A percentile compares a stretch with the other conserved stretches of the same genome.
Conservation (phyloP, 1,140 invertebrate species). For the Probaryconus sp. region DNA sequence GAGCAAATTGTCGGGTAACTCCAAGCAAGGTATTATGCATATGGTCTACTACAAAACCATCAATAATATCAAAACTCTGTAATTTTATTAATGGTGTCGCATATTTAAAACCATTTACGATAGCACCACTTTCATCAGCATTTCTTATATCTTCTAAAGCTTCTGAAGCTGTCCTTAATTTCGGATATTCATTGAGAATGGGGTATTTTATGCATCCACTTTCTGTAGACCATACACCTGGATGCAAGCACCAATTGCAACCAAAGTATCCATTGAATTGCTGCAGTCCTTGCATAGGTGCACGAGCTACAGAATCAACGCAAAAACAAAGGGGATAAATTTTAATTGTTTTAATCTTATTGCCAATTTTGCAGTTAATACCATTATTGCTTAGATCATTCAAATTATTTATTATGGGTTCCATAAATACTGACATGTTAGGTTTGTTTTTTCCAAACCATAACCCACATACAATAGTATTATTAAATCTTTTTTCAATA, state of each 20-base stretch:
- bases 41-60: constrained; percentile 17
- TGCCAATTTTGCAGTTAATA: constrained; percentile 7
- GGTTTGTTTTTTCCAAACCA: constrained; percentile 32
- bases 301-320: not conserved
- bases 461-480: not conserved
- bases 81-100: not conserved
- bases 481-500: not conserved
- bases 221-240: not conserved
- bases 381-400: constrained; percentile 2
- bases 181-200: not conserved
- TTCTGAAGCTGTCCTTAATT: not conserved
- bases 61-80: constrained; percentile 19
- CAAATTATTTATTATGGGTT: not conserved
- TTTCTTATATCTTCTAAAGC: not conserved
- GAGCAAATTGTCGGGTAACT: not conserved
- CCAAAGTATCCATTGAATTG: constrained; percentile 24
- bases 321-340: constrained; percentile 4
- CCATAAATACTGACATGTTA: constrained; percentile 17
- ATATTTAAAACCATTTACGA: constrained; percentile 18
- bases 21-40: constrained; percentile 4
- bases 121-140: not conserved
- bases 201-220: not conserved
- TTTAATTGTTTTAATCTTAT: constrained; percentile 7
- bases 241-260: constrained; percentile 14
- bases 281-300: constrained; percentile 1